Percentiles rank a stretch among this genome's conserved stretches.
These are phyloP conservation scores for Cynaeus angustus DNA, from an alignment of 2,888 invertebrate genomes.

Conservation along the genomic window DNA sequence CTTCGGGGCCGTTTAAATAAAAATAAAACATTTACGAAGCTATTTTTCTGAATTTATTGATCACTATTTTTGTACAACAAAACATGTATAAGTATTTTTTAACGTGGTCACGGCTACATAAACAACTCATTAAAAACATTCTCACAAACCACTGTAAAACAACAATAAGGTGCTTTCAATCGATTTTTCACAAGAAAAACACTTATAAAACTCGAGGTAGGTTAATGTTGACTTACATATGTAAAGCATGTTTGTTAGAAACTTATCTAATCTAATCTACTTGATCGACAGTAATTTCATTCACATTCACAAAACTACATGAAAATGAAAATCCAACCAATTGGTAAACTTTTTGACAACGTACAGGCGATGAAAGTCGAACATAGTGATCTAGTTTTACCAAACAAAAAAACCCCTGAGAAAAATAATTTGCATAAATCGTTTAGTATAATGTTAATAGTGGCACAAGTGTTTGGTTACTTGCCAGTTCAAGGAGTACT, in stretches of 20 bases:
- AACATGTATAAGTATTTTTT: too few relatives aligned
- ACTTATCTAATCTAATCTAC: background rate
- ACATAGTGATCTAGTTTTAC: background rate
- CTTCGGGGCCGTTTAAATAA: too few relatives aligned
- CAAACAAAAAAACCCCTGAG: constrained; percentile 8
- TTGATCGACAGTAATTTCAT: too few relatives aligned
- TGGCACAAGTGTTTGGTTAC: constrained; percentile 45
- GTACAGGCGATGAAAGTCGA: constrained; percentile 1
- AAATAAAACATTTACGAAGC: too few relatives aligned
- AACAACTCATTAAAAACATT: too few relatives aligned
- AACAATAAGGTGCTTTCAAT: background rate
- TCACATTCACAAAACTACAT: background rate
- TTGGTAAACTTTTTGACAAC: background rate
- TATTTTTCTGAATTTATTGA: too few relatives aligned
- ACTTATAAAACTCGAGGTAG: too few relatives aligned
- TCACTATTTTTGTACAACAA: too few relatives aligned
- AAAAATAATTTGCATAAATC: constrained; percentile 44
- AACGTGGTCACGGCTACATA: too few relatives aligned
- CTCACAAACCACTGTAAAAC: background rate
- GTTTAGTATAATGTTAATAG: constrained; percentile 31
- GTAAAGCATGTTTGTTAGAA: too few relatives aligned
- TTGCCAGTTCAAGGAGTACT: constrained; percentile 46
- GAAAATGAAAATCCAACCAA: constrained; percentile 9
- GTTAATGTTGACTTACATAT: too few relatives aligned
- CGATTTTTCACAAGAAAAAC: background rate